Base-by-base conservation (phyloP, 2,113 vertebrate genomes). In the Phalacrocorax carbo region DNA sequence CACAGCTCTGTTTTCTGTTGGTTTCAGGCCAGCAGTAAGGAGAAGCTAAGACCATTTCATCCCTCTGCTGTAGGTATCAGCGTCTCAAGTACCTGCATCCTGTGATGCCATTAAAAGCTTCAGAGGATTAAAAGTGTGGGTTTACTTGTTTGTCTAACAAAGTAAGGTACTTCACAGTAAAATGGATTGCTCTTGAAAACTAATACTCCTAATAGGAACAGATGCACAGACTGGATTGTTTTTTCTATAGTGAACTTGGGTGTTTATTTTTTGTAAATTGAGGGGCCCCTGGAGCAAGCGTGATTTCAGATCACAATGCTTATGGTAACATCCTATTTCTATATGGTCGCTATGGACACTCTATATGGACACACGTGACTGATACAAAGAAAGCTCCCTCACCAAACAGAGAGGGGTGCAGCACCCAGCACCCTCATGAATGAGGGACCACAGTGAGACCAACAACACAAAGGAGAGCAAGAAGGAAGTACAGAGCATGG, bases 81-180 rank as follows among this genome's bases (percentile, higher is more conserved):
- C 46, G 36, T 91, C 61, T 97, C 86, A 92, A 97, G 95, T 68
- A 95, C 73, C 73, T 94, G 81, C 83, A 92, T 78, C 90, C 90
- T 72, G 69, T 92, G 94, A 96, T 82, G 92, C 92, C 90, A 91
- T 95, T 94, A 94, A 94, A 95, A 97, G 64, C 93, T 87, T 94
- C 86, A 71, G 88, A 73, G 93, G 84, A 96, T 91, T 91, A 86
- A 79, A 97, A 95, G 86, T 94, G 93, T 79, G 83, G 75, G 84
- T 44, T 95, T 94, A 89, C 73, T 95, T 93, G 77, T 94, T 92
- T 95, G 66, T 73, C 91, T 94, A 86, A 89, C 92, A 92, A 96
- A 95, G 75, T 89, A 91, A 91, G 77, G 57, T 62, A 94, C 88
- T 97, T 91, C 77, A 94, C 36, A 14, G 27, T 62, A 73, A 76